Evolutionary conservation across 2,113 vertebrate species (phyloP).

Genomic region (Uria aalge): DNA sequence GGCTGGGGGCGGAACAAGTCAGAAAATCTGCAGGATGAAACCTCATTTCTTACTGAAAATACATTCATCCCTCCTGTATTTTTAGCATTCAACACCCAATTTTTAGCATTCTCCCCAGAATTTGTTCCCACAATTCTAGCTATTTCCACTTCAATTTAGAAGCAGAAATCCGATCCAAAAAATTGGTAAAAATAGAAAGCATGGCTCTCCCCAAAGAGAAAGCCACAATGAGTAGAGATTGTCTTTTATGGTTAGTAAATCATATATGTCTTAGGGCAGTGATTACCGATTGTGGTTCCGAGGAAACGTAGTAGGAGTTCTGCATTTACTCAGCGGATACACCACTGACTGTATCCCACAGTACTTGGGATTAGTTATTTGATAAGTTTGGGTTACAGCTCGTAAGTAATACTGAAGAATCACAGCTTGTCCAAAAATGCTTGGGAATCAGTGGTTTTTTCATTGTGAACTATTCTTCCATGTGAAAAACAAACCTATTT

Average conservation of each 20-base stretch:
- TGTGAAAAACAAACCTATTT: background rate
- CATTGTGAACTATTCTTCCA: background rate
- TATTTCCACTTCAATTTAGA: background rate
- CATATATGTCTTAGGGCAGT: background rate
- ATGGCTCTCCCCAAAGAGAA: background rate
- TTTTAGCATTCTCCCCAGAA: background rate
- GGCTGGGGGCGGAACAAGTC: background rate
- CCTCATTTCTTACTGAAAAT: background rate
- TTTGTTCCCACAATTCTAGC: background rate
- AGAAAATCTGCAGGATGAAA: background rate
- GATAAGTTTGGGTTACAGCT: background rate
- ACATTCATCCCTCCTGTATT: background rate
- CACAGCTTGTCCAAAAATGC: background rate
- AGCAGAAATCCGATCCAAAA: background rate
- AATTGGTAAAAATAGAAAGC: background rate
- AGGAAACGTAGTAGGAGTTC: background rate
- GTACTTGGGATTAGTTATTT: background rate
- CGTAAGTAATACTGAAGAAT: background rate
- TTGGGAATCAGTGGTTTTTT: background rate
- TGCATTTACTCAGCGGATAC: background rate
- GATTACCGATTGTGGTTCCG: background rate
- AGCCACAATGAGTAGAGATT: background rate
- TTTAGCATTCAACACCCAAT: background rate
- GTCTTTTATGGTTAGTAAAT: constrained; percentile 23
- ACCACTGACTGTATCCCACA: background rate